Evolutionary conservation across 2,888 invertebrate genomes (phyloP).

Genomic region (Cheilosia urbana): DNA sequence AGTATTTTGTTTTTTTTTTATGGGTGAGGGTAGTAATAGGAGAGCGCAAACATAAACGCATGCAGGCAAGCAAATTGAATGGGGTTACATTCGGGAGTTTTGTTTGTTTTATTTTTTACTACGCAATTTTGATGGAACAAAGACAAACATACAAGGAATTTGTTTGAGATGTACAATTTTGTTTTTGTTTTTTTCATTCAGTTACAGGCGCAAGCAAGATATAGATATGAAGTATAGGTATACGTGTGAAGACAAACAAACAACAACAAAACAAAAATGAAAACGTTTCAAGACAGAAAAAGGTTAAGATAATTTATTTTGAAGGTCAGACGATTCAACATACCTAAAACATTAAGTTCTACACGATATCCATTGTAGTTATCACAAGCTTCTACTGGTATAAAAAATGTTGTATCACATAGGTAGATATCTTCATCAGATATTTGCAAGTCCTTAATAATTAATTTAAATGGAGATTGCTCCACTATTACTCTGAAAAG

Average conservation of each 20-base stretch:
- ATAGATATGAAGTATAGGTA: not conserved
- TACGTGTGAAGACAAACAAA: constrained; percentile 12
- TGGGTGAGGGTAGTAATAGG: not conserved
- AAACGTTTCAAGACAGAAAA: constrained; percentile 17
- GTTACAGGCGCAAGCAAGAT: constrained; percentile 57
- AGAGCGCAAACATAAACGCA: constrained; percentile 52
- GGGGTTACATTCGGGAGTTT: constrained; percentile 9
- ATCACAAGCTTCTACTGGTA: constrained; percentile 90
- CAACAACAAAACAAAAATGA: not conserved
- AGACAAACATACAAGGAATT: constrained; percentile 29
- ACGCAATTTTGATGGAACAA: constrained; percentile 34
- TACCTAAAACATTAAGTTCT: constrained; percentile 89
- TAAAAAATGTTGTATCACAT: constrained; percentile 91
- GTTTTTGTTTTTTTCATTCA: constrained; percentile 13
- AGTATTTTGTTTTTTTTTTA: constrained; percentile 1
- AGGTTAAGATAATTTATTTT: not conserved
- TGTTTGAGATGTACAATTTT: not conserved
- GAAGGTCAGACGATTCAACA: constrained; percentile 82
- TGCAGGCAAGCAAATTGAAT: constrained; percentile 60
- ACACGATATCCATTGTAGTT: constrained; percentile 88
- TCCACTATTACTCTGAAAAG: constrained; percentile 79
- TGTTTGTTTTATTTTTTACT: constrained; percentile 20
- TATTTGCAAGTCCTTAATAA: constrained; percentile 85
- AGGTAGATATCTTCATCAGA: constrained; percentile 91
- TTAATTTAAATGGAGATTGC: constrained; percentile 81